Evolutionary conservation across 2,797 vertebrate genomes (phyloP).

Genomic region (Trematomus bernacchii): DNA sequence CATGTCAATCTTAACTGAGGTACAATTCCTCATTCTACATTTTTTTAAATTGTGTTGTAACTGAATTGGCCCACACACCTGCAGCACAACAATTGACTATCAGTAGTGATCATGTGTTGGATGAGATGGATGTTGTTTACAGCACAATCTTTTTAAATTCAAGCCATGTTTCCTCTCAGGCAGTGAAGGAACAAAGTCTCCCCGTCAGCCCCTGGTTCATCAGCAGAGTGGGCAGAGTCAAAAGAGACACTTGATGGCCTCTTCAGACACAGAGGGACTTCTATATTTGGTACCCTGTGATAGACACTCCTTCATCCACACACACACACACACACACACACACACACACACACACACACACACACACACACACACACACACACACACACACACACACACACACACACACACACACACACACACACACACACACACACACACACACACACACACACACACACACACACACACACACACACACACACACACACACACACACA

Average conservation of each 20-base stretch:
- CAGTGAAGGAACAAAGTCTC: constrained; percentile 26
- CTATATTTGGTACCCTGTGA: constrained; percentile 68
- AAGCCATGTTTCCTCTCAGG: constrained; percentile 12
- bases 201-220: constrained; percentile 46
- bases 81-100: not conserved
- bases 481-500: not conserved
- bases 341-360: not conserved
- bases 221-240: constrained; percentile 61
- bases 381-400: not conserved
- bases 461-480: not conserved
- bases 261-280: constrained; percentile 61
- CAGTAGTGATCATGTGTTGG: not conserved
- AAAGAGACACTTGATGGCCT: constrained; percentile 62
- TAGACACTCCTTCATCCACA: constrained; percentile 1
- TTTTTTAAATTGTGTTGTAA: not conserved
- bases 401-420: not conserved
- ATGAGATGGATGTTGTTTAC: constrained; percentile 6
- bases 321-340: constrained; percentile 12
- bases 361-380: not conserved
- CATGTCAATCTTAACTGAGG: not conserved
- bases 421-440: not conserved
- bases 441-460: not conserved
- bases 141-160: constrained; percentile 29
- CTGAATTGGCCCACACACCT: not conserved
- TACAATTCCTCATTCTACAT: not conserved